Percentiles rank a stretch among this genome's conserved stretches.
Conservation (phyloP, 2,113 vertebrate genomes). For the Sylvietta virens region DNA sequence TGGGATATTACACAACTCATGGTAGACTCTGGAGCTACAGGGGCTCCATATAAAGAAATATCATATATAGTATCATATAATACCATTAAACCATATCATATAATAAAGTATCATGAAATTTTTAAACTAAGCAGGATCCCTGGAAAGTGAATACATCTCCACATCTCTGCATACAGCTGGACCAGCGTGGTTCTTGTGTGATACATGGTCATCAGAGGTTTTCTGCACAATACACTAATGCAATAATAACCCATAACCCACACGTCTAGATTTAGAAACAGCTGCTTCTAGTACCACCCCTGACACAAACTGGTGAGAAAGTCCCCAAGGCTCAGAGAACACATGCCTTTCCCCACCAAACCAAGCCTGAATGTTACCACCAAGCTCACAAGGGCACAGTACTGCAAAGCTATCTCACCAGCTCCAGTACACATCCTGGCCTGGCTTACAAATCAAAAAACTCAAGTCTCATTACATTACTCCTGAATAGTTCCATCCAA, state of each 20-base stretch:
- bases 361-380: background rate
- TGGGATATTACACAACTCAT: background rate
- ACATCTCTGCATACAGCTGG: background rate
- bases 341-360: background rate
- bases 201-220: fast-evolving
- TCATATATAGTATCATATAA: background rate
- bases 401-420: background rate
- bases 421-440: background rate
- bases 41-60: background rate
- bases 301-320: background rate
- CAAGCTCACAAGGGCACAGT: background rate
- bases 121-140: background rate
- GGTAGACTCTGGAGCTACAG: background rate
- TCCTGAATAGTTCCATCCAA: background rate
- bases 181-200: background rate
- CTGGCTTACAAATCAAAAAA: background rate
- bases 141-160: background rate
- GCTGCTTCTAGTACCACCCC: background rate
- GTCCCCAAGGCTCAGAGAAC: background rate
- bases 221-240: background rate
- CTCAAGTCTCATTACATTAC: fast-evolving
- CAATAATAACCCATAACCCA: background rate
- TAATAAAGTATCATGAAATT: background rate
- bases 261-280: background rate
- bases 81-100: background rate